These are phyloP conservation scores for Serilophus lunatus DNA, from an alignment of 2,113 vertebrate genomes.

Conservation along the genomic window DNA sequence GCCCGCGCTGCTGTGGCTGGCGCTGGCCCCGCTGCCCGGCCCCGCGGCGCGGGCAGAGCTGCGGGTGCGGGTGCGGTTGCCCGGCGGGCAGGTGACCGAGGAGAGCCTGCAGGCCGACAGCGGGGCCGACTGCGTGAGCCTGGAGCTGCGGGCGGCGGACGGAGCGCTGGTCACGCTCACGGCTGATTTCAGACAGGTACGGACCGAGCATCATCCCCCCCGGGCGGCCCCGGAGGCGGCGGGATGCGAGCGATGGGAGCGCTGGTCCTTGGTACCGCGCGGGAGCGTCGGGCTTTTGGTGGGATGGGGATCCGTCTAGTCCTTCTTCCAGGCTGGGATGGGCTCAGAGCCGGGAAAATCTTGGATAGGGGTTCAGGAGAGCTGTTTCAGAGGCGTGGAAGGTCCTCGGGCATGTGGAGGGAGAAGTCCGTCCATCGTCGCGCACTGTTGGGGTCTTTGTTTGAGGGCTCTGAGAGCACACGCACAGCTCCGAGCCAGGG, in stretches of 20 bases:
- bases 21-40: no score
- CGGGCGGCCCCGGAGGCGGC: neutral
- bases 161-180: conserved; percentile 89
- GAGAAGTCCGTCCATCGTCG: neutral
- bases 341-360: neutral
- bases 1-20: no score
- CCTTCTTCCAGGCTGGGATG: neutral
- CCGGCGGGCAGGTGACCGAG: conserved; percentile 88
- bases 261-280: neutral
- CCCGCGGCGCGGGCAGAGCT: conserved; percentile 75
- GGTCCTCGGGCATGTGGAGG: rapidly evolving
- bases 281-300: rapidly evolving
- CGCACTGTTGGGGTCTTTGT: neutral
- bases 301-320: neutral
- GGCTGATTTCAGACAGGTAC: conserved; percentile 92
- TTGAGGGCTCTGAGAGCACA: rapidly evolving
- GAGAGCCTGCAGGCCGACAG: conserved; percentile 92
- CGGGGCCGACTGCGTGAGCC: conserved; percentile 82
- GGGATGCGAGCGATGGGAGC: neutral
- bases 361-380: neutral
- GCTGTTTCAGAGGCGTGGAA: rapidly evolving
- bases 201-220: no score
- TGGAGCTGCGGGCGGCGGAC: conserved; percentile 89
- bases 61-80: conserved; percentile 86
- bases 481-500: rapidly evolving